Evolutionary conservation across 1,140 invertebrate genomes (phyloP).

Genomic region (Radopholus similis): DNA sequence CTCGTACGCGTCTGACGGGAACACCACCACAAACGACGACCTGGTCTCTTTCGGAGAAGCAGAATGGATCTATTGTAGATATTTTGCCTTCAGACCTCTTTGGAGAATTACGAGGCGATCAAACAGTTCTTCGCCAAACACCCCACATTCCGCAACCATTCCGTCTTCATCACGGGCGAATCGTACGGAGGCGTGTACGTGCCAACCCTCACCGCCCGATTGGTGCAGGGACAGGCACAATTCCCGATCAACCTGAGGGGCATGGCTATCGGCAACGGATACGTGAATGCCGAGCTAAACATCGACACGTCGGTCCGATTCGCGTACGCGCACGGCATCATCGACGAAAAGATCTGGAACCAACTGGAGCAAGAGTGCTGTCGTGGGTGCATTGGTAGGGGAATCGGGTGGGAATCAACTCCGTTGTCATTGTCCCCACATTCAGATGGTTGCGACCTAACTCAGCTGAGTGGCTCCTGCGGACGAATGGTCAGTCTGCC

Average conservation of each 20-base stretch:
- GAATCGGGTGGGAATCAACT: neutral
- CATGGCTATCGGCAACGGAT: slow-evolving; percentile 60
- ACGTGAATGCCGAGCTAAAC: slow-evolving; percentile 58
- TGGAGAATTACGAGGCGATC: slow-evolving; percentile 64
- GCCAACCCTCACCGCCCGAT: slow-evolving; percentile 63
- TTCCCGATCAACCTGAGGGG: slow-evolving; percentile 58
- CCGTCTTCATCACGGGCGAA: slow-evolving; percentile 64
- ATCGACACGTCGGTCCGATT: slow-evolving; percentile 59
- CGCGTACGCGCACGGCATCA: slow-evolving; percentile 58
- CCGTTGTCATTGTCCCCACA: neutral
- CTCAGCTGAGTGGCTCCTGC: slow-evolving; percentile 50
- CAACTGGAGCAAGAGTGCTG: slow-evolving; percentile 53
- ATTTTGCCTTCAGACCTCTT: slow-evolving; percentile 48
- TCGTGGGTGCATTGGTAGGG: slow-evolving; percentile 34
- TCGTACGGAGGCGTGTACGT: slow-evolving; percentile 63
- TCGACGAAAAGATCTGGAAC: slow-evolving; percentile 59
- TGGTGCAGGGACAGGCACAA: slow-evolving; percentile 61
- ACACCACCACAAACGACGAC: slow-evolving; percentile 65
- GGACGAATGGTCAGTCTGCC: slow-evolving; percentile 34
- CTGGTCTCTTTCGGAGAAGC: slow-evolving; percentile 40
- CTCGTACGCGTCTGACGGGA: slow-evolving; percentile 64
- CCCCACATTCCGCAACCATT: slow-evolving; percentile 63
- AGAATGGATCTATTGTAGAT: neutral
- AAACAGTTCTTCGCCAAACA: slow-evolving; percentile 65
- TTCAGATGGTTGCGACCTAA: slow-evolving; percentile 53